A percentile compares a stretch with the other conserved stretches of the same genome.
Conservation (phyloP, 1,140 invertebrate species). For the Danaus plexippus region DNA sequence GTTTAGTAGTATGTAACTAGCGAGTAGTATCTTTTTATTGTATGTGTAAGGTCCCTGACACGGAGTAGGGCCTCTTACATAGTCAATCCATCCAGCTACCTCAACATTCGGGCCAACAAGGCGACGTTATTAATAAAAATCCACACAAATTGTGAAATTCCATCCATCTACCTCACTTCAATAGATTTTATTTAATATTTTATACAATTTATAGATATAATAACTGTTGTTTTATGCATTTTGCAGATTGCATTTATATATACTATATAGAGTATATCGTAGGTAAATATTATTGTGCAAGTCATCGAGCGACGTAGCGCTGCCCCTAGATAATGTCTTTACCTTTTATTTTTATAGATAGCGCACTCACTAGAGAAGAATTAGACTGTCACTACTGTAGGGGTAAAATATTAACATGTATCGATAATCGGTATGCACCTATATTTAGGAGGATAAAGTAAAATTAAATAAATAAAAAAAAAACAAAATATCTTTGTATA, state of each 20-base stretch:
- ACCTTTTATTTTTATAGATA: slow-evolving; percentile 55
- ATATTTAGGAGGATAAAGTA: slow-evolving; percentile 26
- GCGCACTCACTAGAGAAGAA: slow-evolving; percentile 59
- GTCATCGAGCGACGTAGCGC: slow-evolving; percentile 62
- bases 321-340: slow-evolving; percentile 55
- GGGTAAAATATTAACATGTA: slow-evolving; percentile 32
- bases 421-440: slow-evolving; percentile 21
- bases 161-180: slow-evolving; percentile 74
- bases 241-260: slow-evolving; percentile 70
- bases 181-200: slow-evolving; percentile 73
- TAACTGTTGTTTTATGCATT: slow-evolving; percentile 71
- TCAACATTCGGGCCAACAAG: slow-evolving; percentile 69
- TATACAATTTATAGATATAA: slow-evolving; percentile 72
- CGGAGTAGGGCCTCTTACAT: slow-evolving; percentile 63
- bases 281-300: slow-evolving; percentile 63
- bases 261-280: slow-evolving; percentile 68
- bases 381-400: slow-evolving; percentile 60
- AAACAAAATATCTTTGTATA: slow-evolving; percentile 60
- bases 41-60: slow-evolving; percentile 57
- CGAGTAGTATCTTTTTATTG: slow-evolving; percentile 60
- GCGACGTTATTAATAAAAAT: slow-evolving; percentile 62
- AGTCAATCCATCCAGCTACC: slow-evolving; percentile 73
- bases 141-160: slow-evolving; percentile 73
- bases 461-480: slow-evolving; percentile 7
- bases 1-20: slow-evolving; percentile 58